A percentile compares a stretch with the other conserved stretches of the same genome.
Evolutionary conservation across 37 sponge, comb jelly and placozoan species (phyloP).

Genomic region (Haliclona indistincta): DNA sequence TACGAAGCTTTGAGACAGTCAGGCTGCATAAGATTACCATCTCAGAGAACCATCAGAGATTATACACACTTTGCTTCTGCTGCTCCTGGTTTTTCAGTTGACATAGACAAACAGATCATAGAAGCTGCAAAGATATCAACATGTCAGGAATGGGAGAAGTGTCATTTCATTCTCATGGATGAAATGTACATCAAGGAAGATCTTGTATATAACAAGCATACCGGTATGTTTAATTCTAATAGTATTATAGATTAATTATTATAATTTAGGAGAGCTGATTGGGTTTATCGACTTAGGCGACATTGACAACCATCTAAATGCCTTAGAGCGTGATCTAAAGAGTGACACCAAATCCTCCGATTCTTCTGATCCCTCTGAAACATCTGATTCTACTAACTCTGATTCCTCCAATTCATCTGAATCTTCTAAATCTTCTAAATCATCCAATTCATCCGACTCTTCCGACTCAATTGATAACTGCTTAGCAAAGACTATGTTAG

Average conservation of each 20-base stretch:
- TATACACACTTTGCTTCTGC: constrained; percentile 28
- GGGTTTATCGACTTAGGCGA: constrained; percentile 10
- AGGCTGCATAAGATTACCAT: constrained; percentile 35
- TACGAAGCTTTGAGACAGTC: constrained; percentile 38
- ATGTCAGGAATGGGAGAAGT: constrained; percentile 32
- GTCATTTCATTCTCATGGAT: constrained; percentile 7
- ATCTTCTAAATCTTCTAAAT: too few relatives aligned
- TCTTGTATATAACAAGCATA: constrained; percentile 25
- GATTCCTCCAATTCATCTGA: too few relatives aligned
- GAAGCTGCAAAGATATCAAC: constrained; percentile 1
- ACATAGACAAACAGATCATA: constrained; percentile 26
- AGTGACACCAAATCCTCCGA: background rate
- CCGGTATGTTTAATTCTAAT: too few relatives aligned
- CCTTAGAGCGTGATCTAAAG: background rate
- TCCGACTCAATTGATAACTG: background rate
- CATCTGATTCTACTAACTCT: too few relatives aligned
- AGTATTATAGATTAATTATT: too few relatives aligned
- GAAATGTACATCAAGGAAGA: constrained; percentile 29
- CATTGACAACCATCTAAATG: background rate
- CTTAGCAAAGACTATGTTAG: constrained; percentile 11
- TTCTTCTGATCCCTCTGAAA: background rate
- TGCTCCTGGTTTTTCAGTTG: constrained; percentile 35
- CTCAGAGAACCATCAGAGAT: constrained; percentile 47
- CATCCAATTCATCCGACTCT: too few relatives aligned
- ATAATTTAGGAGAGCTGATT: background rate